Conservation (phyloP, 1,140 invertebrate genomes). For the Galleria mellonella region DNA sequence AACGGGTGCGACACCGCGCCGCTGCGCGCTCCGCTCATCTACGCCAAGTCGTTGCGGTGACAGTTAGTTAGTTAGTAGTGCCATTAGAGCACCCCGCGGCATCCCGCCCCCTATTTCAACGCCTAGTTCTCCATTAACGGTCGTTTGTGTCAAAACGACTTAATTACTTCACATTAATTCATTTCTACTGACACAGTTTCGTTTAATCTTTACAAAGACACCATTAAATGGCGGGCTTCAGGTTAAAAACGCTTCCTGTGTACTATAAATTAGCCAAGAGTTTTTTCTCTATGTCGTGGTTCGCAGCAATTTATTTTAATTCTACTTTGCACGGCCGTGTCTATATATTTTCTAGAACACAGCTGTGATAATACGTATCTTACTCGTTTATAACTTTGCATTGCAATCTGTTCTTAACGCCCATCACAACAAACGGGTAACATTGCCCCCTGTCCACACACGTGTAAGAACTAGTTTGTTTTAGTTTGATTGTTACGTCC, state of each 20-base stretch:
- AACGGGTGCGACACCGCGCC: conserved; percentile 1
- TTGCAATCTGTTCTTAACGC: no score
- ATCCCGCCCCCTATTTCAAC: conserved; percentile 28
- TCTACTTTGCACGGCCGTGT: no score
- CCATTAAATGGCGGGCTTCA: no score
- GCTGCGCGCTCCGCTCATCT: neutral
- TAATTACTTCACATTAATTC: conserved; percentile 46
- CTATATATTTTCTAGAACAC: no score
- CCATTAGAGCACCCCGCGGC: conserved; percentile 34
- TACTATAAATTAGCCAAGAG: neutral
- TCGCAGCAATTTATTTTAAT: no score
- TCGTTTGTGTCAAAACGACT: conserved; percentile 47
- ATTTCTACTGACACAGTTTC: conserved; percentile 32
- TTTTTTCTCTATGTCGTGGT: no score
- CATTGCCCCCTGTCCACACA: no score
- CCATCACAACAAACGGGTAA: no score
- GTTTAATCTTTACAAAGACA: conserved; percentile 12
- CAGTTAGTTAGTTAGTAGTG: conserved; percentile 53
- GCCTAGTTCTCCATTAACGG: conserved; percentile 42
- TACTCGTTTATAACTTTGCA: no score
- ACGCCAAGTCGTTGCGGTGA: conserved; percentile 43
- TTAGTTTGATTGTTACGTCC: conserved; percentile 24
- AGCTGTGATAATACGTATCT: no score
- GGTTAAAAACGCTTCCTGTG: no score
- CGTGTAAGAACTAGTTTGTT: conserved; percentile 11